phyloP scores from a whole-genome alignment of 2,113 vertebrate species.

The Urocolius indicus region DNA sequence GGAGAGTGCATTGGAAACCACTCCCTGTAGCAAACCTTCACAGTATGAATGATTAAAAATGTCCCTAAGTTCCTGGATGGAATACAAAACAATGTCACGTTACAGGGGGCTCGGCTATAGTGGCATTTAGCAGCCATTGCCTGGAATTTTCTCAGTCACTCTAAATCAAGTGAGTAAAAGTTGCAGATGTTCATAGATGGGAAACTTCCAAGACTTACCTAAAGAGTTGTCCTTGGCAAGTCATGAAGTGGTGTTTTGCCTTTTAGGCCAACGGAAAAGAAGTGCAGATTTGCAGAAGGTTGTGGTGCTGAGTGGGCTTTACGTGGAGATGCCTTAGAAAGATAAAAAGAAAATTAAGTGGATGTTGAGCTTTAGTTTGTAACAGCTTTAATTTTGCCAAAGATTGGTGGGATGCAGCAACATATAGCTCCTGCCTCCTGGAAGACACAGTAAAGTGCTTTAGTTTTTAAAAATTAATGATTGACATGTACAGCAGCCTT shows the following conservation, averaged over 20 bases:
- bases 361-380: background rate
- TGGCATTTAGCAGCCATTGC: background rate
- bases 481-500: background rate
- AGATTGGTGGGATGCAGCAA: background rate
- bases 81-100: background rate
- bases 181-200: background rate
- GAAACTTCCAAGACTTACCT: background rate
- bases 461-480: conserved; percentile 13
- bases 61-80: background rate
- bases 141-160: background rate
- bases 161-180: background rate
- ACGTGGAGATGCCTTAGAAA: background rate
- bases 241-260: background rate
- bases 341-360: background rate
- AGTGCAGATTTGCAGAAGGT: background rate
- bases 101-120: background rate
- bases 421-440: background rate
- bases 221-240: background rate
- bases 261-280: conserved; percentile 9
- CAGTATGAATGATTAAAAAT: background rate
- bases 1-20: background rate
- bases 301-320: background rate
- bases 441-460: background rate
- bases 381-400: background rate
- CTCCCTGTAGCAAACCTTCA: background rate